Evolutionary conservation across 1,140 invertebrate species (phyloP).

Genomic region (Anadara kagoshimensis): DNA sequence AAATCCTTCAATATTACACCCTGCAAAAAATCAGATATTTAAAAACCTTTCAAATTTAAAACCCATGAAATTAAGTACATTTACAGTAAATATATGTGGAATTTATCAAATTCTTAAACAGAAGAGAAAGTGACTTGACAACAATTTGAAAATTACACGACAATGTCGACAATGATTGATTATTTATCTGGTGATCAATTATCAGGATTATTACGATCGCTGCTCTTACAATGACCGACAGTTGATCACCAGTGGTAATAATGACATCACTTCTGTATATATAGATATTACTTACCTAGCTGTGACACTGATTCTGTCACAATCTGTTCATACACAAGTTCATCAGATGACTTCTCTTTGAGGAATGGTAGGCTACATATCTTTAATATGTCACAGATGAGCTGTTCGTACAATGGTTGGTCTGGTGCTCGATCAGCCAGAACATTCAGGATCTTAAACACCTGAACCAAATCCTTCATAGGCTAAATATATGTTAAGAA

Average conservation of each 20-base stretch:
- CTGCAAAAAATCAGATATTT: too few species aligned
- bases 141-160: too few species aligned
- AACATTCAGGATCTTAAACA: constrained; percentile 71
- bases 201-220: background rate
- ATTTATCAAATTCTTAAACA: too few species aligned
- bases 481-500: constrained; percentile 56
- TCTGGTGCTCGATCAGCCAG: constrained; percentile 69
- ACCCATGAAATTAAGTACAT: too few species aligned
- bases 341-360: constrained; percentile 74
- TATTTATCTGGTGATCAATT: background rate
- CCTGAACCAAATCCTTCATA: constrained; percentile 72
- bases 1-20: too few species aligned
- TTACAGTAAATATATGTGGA: too few species aligned
- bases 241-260: background rate
- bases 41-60: too few species aligned
- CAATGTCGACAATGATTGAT: too few species aligned
- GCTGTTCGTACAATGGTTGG: constrained; percentile 64
- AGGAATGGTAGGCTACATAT: constrained; percentile 70
- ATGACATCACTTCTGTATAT: background rate
- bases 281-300: constrained; percentile 60
- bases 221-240: background rate
- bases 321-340: constrained; percentile 71
- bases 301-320: constrained; percentile 71
- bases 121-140: too few species aligned
- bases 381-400: constrained; percentile 68